Evolutionary conservation across 1,140 invertebrate genomes (phyloP).

Genomic region (Drosophila lini): DNA sequence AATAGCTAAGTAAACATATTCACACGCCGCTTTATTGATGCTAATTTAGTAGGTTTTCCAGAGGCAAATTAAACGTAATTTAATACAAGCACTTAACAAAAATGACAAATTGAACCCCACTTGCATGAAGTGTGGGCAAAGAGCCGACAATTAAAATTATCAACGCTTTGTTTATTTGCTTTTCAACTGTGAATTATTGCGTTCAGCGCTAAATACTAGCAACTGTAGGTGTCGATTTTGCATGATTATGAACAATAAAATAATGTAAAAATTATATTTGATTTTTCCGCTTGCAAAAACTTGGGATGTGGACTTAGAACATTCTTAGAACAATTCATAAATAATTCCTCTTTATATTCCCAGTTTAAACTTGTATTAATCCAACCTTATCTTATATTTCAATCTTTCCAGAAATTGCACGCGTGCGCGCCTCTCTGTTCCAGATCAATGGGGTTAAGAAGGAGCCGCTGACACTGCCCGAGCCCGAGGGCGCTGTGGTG

Average conservation of each 20-base stretch:
- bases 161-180: constrained; percentile 31
- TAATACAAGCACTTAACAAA: constrained; percentile 72
- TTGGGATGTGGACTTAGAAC: too few relatives aligned
- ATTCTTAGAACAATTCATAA: too few relatives aligned
- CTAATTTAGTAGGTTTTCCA: constrained; percentile 40
- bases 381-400: constrained; percentile 58
- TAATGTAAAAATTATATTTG: too few relatives aligned
- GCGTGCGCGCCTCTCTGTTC: constrained; percentile 98
- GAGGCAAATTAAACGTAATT: constrained; percentile 70
- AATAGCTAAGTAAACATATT: constrained; percentile 43
- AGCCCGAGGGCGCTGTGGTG: constrained; percentile 94
- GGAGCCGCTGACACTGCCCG: constrained; percentile 96
- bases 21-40: constrained; percentile 51
- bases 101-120: constrained; percentile 62
- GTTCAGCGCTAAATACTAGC: constrained; percentile 10
- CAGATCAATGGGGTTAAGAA: constrained; percentile 99
- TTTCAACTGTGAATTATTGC: constrained; percentile 19
- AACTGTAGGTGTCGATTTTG: constrained; percentile 1
- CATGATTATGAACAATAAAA: neutral
- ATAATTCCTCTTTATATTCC: too few relatives aligned
- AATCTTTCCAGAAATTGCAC: constrained; percentile 97
- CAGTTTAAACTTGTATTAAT: constrained; percentile 9
- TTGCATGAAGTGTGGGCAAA: constrained; percentile 19
- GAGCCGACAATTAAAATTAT: constrained; percentile 43
- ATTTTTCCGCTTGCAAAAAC: too few relatives aligned